These are phyloP conservation scores for Ceratitis capitata DNA, from an alignment of 1,140 invertebrate genomes.

Conservation along the genomic window DNA sequence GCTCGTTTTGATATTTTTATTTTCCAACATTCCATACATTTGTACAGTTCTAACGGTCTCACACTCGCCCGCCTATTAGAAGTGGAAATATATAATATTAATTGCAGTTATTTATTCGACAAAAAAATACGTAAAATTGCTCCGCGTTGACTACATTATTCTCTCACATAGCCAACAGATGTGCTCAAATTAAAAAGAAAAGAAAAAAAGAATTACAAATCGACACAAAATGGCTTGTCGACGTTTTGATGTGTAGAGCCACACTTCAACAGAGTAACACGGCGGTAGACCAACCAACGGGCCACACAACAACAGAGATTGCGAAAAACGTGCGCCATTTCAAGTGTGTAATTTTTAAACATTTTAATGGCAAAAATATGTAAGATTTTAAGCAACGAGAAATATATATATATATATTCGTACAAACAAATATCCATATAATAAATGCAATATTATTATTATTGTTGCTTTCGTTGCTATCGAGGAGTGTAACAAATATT, in stretches of 20 bases:
- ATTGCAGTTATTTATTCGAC: neutral
- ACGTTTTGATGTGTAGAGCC: too few relatives aligned
- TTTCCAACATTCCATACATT: neutral
- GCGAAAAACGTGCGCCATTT: constrained; percentile 5
- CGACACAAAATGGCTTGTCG: neutral
- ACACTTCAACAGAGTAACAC: too few relatives aligned
- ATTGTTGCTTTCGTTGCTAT: too few relatives aligned
- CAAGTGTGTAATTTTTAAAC: neutral
- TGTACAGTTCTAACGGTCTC: too few relatives aligned
- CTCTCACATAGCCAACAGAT: neutral
- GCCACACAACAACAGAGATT: neutral
- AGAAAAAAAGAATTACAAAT: neutral
- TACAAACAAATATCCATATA: too few relatives aligned
- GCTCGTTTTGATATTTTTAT: too few relatives aligned
- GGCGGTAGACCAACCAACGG: neutral
- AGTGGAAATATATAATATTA: neutral
- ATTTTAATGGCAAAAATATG: neutral
- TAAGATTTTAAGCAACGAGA: neutral
- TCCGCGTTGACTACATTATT: too few relatives aligned
- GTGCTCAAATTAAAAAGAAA: too few relatives aligned
- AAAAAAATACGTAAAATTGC: too few relatives aligned
- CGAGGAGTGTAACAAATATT: too few relatives aligned
- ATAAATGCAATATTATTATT: too few relatives aligned
- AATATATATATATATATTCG: too few relatives aligned
- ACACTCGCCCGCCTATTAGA: neutral